Evolutionary conservation across 2,888 invertebrate genomes (phyloP), one percentile per base, ranked within the genome.

Genomic region (Scaptomyza reducta): DNA sequence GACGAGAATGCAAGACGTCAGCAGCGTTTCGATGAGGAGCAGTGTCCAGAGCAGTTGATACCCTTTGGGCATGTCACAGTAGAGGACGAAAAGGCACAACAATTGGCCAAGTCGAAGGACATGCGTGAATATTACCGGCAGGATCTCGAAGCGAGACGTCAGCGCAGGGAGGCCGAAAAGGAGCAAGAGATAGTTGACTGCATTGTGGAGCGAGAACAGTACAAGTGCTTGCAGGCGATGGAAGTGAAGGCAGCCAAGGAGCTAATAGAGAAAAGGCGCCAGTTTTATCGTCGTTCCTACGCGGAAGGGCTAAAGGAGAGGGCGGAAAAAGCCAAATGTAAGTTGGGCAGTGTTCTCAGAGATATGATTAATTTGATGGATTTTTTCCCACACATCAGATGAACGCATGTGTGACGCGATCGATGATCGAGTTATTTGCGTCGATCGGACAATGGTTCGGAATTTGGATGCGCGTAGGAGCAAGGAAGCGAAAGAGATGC

Each of bases 381-480:
- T 13, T 33, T 42, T 16, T 40, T 4, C 1, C 1, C 10, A 6
- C 11, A 11, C 11, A 22, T 3, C 11, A 84, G 84, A 68, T 18
- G 76, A 83, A 11, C 38, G 33, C 1, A 78, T 80, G 13, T 67
- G 68, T 35, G 76, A 86, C 2, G n/a, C n/a, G 7, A 78, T 85
- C 11, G 78, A 85, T 14, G 70, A 80, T 16, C 72, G 84, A 0
- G 63, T 80, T 5, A 76, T 65, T 22, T 85, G 84, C 33, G 71
- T 85, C 7, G 53, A 53, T 18, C 46, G 11, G 14, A 61, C 65
- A 6, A 56, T 70, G 0, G 25, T 50, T 5, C 70, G 76, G 0
- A 46, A 69, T 33, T 31, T 85, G 22, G 29, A 61, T 6, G 22
- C n/a, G 0, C 65, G 65, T 5, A 65, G 50, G 6, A 53, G 44